These are phyloP conservation scores for Dufourea novaeangliae DNA, from an alignment of 1,140 invertebrate genomes.

Conservation along the genomic window DNA sequence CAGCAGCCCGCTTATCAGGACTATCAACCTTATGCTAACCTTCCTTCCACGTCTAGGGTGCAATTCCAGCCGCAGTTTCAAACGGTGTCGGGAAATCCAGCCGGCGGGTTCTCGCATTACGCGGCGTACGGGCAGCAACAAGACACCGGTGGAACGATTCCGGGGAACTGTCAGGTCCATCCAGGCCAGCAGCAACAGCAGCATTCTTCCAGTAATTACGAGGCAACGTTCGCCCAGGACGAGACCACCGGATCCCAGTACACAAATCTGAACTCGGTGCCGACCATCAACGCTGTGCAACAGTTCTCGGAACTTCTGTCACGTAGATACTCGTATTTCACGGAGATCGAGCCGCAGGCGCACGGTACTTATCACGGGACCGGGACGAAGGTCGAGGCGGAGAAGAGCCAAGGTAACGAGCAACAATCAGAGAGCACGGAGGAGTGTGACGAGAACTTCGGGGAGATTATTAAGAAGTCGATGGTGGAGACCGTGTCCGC, in stretches of 20 bases:
- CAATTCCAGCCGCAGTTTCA: constrained; percentile 76
- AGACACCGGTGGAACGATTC: constrained; percentile 53
- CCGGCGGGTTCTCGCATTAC: constrained; percentile 75
- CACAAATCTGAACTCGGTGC: constrained; percentile 80
- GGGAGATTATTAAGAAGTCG: constrained; percentile 95
- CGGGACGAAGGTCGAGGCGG: constrained; percentile 57
- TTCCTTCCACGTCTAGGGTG: constrained; percentile 76
- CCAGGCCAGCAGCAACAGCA: constrained; percentile 60
- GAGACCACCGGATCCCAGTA: constrained; percentile 76
- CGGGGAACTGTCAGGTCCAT: constrained; percentile 58
- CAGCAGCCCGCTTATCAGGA: constrained; percentile 68
- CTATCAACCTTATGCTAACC: constrained; percentile 62
- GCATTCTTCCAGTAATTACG: constrained; percentile 69
- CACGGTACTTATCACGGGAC: constrained; percentile 65
- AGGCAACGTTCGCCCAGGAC: constrained; percentile 73
- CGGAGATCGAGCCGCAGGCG: constrained; percentile 69
- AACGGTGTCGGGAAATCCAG: constrained; percentile 58
- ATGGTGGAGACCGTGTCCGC: constrained; percentile 95
- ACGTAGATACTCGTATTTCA: constrained; percentile 83
- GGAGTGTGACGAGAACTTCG: constrained; percentile 90
- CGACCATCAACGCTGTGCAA: constrained; percentile 77
- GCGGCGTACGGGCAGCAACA: constrained; percentile 67
- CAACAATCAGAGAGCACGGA: constrained; percentile 63
- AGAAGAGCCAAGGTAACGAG: constrained; percentile 55
- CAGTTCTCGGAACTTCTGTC: constrained; percentile 86